These are phyloP conservation scores for Girardinichthys multiradiatus DNA, from an alignment of 2,113 vertebrate species.

Conservation along the genomic window DNA sequence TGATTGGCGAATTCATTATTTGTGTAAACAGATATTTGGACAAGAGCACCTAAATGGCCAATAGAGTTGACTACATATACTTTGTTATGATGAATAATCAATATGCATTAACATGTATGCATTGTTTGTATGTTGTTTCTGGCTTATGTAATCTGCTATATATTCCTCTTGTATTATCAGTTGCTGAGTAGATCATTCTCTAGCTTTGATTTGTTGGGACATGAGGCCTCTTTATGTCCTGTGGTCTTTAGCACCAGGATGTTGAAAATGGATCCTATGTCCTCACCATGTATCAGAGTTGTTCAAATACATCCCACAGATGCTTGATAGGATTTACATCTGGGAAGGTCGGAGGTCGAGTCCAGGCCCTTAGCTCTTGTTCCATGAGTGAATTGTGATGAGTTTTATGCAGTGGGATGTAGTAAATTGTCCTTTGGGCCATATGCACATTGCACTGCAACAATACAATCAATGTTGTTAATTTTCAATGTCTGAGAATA, in stretches of 20 bases:
- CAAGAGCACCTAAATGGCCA: too few species aligned
- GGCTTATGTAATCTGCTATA: neutral
- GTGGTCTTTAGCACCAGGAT: neutral
- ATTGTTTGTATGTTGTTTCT: neutral
- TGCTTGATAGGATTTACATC: conserved; percentile 3
- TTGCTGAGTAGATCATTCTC: too few species aligned
- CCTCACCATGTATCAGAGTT: neutral
- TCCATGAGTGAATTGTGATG: neutral
- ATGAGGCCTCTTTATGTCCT: neutral
- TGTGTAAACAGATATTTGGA: too few species aligned
- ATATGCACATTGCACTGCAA: neutral
- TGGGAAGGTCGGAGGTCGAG: conserved; percentile 3
- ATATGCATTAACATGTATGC: neutral
- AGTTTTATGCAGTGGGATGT: neutral
- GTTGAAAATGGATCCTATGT: neutral
- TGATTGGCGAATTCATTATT: too few species aligned
- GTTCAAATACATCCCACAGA: conserved; percentile 7
- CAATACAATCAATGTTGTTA: neutral
- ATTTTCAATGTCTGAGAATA: too few species aligned
- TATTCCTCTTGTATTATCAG: too few species aligned
- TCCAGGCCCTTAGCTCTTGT: neutral
- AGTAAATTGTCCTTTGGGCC: neutral
- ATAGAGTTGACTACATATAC: neutral
- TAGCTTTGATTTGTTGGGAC: neutral
- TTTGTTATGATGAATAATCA: neutral